A percentile compares a stretch with the other conserved stretches of the same genome.
phyloP scores from a whole-genome alignment of 2,888 invertebrate genomes.

The Thysanoteuthis rhombus region DNA sequence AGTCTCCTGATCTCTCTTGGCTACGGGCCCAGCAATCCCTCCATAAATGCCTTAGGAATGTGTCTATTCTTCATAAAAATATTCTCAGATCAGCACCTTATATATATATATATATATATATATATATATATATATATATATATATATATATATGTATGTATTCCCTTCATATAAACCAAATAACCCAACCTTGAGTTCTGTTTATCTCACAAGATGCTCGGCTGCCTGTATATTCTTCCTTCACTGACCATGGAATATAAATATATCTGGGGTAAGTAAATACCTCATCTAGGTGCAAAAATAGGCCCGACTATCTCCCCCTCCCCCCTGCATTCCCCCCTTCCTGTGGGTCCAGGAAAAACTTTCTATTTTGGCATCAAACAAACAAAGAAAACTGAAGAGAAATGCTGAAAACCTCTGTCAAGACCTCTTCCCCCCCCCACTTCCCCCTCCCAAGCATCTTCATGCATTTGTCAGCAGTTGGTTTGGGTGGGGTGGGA shows the following conservation, averaged over 20 bases:
- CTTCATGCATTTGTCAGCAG: no score
- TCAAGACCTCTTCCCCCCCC: not conserved
- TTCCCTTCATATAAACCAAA: not conserved
- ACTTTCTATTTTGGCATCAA: not conserved
- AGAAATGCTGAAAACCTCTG: not conserved
- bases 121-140: not conserved
- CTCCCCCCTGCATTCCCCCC: not conserved
- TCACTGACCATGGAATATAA: not conserved
- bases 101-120: not conserved
- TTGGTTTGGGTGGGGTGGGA: no score
- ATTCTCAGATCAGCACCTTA: not conserved
- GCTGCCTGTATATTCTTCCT: not conserved
- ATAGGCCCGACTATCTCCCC: not conserved
- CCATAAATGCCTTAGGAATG: not conserved
- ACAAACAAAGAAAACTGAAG: not conserved
- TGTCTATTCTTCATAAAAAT: not conserved
- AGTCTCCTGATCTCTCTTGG: not conserved
- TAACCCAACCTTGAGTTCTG: not conserved
- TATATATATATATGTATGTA: not conserved
- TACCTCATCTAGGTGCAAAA: not conserved
- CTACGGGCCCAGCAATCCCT: not conserved
- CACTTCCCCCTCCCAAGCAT: not conserved
- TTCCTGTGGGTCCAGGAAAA: not conserved
- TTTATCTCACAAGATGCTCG: not conserved
- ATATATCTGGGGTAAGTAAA: not conserved